phyloP scores from a whole-genome alignment of 2,797 vertebrate species.

The Psittacula echo region DNA sequence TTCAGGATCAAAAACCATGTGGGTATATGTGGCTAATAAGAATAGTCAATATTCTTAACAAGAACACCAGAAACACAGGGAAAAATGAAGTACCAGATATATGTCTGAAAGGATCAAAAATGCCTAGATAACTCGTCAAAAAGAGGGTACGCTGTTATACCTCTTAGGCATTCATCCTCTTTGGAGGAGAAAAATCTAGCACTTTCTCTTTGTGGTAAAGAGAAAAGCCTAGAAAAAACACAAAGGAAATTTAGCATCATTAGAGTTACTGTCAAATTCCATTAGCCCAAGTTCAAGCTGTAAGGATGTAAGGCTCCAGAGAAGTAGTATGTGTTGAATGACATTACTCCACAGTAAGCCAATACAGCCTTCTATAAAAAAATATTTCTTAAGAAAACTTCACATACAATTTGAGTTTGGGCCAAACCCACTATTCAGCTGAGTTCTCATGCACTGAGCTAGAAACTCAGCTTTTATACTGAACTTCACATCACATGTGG shows the following conservation, averaged over 20 bases:
- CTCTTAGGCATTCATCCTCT: constrained; percentile 84
- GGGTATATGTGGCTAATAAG: neutral
- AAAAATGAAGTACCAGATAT: neutral
- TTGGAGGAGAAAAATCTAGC: constrained; percentile 83
- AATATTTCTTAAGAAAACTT: too few species aligned
- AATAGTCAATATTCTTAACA: neutral
- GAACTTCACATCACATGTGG: neutral
- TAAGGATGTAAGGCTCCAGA: neutral
- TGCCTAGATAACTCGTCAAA: neutral
- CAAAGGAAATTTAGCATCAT: neutral
- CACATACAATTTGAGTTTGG: too few species aligned
- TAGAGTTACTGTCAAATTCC: neutral
- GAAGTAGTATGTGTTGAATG: neutral
- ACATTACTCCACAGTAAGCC: neutral
- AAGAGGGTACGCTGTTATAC: constrained; percentile 65
- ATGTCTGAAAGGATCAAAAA: neutral
- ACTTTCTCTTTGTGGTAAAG: constrained; percentile 41
- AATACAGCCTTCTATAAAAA: neutral
- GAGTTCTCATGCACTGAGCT: neutral
- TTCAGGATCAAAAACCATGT: neutral
- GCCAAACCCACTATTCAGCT: neutral
- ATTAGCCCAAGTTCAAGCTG: neutral
- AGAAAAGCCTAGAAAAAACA: constrained; percentile 72
- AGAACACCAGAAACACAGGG: neutral
- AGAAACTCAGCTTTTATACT: neutral